Evolutionary conservation across 2,113 vertebrate species (phyloP).

Genomic region (Dermatemys mawii): DNA sequence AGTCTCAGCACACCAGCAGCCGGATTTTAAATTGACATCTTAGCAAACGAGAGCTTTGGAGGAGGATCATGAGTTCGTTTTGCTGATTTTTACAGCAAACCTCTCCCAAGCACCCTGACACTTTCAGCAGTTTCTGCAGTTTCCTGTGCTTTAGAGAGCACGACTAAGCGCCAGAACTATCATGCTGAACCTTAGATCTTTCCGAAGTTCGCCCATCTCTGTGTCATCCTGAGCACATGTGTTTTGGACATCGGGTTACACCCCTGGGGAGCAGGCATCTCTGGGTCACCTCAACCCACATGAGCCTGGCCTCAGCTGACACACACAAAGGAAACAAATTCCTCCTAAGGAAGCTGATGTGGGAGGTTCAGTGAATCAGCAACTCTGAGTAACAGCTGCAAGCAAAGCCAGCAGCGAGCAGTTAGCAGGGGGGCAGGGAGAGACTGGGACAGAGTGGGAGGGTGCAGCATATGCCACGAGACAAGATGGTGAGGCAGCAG

Average conservation of each 20-base stretch:
- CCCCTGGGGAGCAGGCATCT: not conserved
- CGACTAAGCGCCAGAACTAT: not conserved
- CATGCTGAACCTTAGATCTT: not conserved
- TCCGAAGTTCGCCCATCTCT: not conserved
- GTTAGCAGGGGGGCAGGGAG: accelerated
- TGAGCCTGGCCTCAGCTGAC: not conserved
- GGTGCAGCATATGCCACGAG: not conserved
- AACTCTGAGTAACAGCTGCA: not conserved
- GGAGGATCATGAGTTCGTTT: not conserved
- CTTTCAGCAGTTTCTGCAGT: not conserved
- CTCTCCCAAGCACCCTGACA: not conserved
- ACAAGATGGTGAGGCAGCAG: not conserved
- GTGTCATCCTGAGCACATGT: not conserved
- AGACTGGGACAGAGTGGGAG: not conserved
- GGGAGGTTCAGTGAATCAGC: not conserved
- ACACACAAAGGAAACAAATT: not conserved
- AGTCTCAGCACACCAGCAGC: not conserved
- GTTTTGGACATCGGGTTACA: not conserved
- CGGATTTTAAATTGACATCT: not conserved
- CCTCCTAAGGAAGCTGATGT: not conserved
- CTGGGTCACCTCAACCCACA: not conserved
- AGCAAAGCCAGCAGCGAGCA: not conserved
- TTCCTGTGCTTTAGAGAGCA: not conserved
- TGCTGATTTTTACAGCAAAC: not conserved
- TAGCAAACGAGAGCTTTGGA: not conserved